Base-by-base conservation (phyloP, 2,113 vertebrate genomes). In the Bubo blakistoni region DNA sequence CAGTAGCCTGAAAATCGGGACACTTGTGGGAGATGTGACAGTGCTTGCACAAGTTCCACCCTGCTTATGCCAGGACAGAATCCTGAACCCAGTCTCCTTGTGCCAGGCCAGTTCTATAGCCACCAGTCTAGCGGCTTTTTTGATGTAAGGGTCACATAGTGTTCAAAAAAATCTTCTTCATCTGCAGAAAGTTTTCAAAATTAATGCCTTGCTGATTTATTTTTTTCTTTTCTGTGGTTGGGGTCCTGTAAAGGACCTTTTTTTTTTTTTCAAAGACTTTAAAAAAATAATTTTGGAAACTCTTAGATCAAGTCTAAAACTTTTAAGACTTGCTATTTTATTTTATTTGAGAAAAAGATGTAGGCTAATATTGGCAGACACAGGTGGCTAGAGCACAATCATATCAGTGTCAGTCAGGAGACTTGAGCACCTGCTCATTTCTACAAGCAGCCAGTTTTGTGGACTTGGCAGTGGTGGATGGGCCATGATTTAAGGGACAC, bases 141-240 rank as follows among this genome's bases (percentile, higher is more conserved):
- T 6, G 1, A 32, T 49, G 10, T n/a, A 30, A 9, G 5, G 2
- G 20, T 65, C 30, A 49, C 34, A 38, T 1, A 42, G 1, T 6
- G 5, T 27, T 47, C 18, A 27, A 62, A 72, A 70, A 70, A 16
- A 34, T 44, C 10, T 40, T 44, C 10, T 40, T 40, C 18, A 46
- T 15, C 19, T 62, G 10, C 29, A 63, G 32, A 40, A 63, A 29
- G 8, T 25, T 72, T 55, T 55, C 19, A 17, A 34, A 65, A 65
- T 73, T 2, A 12, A 47, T 47, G 6, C 6, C 9, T 29, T 17
- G 4, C 2, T 71, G 22, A 24, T 9, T 27, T 40, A 24, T 30
- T 24, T 17, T 29, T 29, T 24, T 34, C 6, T 20, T 32, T 18
- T 30, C n/a, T 40, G 29, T 4, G 7, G 26, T 8, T 34, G 19